These are phyloP conservation scores for fruit fly (Drosophila melanogaster) DNA, from an alignment of 1,140 invertebrate genomes.

Conservation along the genomic window DNA sequence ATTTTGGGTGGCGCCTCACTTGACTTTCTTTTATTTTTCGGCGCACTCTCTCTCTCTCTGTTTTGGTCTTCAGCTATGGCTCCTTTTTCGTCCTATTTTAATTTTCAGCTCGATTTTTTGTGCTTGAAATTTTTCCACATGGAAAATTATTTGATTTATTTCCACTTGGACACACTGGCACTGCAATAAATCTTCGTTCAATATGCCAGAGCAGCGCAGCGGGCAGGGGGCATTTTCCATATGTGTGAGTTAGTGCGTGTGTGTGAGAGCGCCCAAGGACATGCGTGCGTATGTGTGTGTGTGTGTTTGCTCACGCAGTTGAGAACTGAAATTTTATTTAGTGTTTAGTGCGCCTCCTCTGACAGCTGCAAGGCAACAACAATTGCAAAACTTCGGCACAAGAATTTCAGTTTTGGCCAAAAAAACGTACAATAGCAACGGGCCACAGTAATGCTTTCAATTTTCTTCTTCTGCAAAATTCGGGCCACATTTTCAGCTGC, in stretches of 20 bases:
- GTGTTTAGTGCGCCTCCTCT: conserved; percentile 80
- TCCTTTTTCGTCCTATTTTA: conserved; percentile 44
- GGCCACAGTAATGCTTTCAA: conserved; percentile 72
- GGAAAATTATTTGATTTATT: conserved; percentile 84
- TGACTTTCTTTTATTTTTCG: conserved; percentile 57
- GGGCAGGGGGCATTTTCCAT: conserved; percentile 42
- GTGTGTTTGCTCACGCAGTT: conserved; percentile 64
- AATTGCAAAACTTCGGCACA: conserved; percentile 64
- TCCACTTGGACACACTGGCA: conserved; percentile 83
- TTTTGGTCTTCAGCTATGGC: conserved; percentile 33
- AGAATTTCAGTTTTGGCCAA: conserved; percentile 59
- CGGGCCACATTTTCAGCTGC: conserved; percentile 30
- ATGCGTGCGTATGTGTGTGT: conserved; percentile 47
- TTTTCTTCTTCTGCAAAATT: conserved; percentile 58
- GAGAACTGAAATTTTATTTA: conserved; percentile 82
- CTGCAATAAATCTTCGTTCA: conserved; percentile 84
- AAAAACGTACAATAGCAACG: conserved; percentile 43
- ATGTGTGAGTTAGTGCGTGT: neutral
- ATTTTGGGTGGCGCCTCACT: conserved; percentile 51
- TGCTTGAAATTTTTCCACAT: conserved; percentile 82
- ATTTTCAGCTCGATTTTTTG: conserved; percentile 67
- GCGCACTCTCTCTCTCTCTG: conserved; percentile 27
- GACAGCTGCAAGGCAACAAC: conserved; percentile 65
- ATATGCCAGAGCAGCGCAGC: conserved; percentile 70
- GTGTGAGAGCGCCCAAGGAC: conserved; percentile 59